Evolutionary conservation across 2,888 invertebrate species (phyloP), one percentile per base, ranked within the genome.

Genomic region (Hermaeophaga mercurialis): DNA sequence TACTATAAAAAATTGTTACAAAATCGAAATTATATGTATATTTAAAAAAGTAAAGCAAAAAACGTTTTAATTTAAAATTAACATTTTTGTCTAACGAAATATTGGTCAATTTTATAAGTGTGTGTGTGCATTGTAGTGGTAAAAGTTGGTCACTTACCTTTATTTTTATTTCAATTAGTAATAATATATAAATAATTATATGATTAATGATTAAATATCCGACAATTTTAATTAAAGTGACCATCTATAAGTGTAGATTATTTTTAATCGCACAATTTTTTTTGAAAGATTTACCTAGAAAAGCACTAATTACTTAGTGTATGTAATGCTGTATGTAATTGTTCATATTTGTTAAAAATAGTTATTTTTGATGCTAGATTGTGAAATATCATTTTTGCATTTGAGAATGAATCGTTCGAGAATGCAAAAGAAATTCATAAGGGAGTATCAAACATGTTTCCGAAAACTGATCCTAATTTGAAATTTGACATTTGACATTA

Each of bases 71-170:
- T n/a, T n/a, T n/a, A n/a, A n/a, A n/a, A n/a, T n/a, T n/a, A n/a
- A n/a, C n/a, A n/a, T n/a, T n/a, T n/a, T n/a, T n/a, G n/a, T n/a
- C n/a, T n/a, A n/a, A n/a, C n/a, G n/a, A n/a, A n/a, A n/a, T 3
- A 22, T 11, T 31, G 36, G 47, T 24, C 34, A 22, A 36, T 47
- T 47, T 47, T 31, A 9, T 47, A 47, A 31, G 7, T 36, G 24
- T 47, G 22, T 19, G 19, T 18, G 50, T 50, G 50, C 50, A 50
- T 50, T 50, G 12, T 50, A 45, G 50, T 19, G 9, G n/a, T 12
- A 18, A 50, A 24, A 49, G 50, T 19, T 49, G 49, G 49, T 50
- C 39, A 41, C 33, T 50, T 34, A n/a, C 33, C 31, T 12, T n/a
- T 19, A 11, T 12, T 33, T 3, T 33, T n/a, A 6, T 22, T 22